phyloP scores from a whole-genome alignment of 2,888 invertebrate genomes.

The Melipona bicolor region DNA sequence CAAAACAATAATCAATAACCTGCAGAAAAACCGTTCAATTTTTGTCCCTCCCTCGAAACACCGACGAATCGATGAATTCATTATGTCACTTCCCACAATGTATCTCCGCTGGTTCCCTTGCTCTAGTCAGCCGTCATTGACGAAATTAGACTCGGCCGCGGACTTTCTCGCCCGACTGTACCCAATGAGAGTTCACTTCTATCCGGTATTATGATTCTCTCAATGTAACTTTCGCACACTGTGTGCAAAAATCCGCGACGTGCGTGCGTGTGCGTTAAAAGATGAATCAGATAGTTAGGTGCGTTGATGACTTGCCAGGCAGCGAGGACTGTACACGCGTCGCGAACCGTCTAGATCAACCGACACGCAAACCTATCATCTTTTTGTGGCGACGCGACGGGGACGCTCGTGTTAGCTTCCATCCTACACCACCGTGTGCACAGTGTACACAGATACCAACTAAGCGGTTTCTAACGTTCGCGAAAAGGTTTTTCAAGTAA shows the following conservation, averaged over 20 bases:
- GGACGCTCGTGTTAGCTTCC: background rate
- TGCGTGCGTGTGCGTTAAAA: constrained; percentile 20
- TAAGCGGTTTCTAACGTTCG: background rate
- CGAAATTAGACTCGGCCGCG: constrained; percentile 42
- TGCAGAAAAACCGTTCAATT: too few species aligned
- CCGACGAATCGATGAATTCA: background rate
- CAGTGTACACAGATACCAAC: background rate
- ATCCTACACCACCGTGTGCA: background rate
- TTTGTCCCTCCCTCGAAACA: background rate
- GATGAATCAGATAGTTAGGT: constrained; percentile 41
- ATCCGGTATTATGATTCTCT: constrained; percentile 52
- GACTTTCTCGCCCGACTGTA: constrained; percentile 49
- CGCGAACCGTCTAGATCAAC: background rate
- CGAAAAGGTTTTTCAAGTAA: background rate
- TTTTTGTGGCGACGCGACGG: background rate
- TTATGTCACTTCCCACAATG: background rate
- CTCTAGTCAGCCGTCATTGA: constrained; percentile 35
- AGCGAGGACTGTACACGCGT: constrained; percentile 28
- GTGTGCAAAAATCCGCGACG: constrained; percentile 51
- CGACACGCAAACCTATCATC: background rate
- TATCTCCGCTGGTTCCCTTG: background rate
- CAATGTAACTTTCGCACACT: constrained; percentile 61
- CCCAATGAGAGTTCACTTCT: constrained; percentile 7
- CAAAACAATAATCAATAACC: too few species aligned
- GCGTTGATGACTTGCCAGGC: constrained; percentile 43